Evolutionary conservation across 2,888 invertebrate genomes (phyloP).

Genomic region (Heliconius ismenius): DNA sequence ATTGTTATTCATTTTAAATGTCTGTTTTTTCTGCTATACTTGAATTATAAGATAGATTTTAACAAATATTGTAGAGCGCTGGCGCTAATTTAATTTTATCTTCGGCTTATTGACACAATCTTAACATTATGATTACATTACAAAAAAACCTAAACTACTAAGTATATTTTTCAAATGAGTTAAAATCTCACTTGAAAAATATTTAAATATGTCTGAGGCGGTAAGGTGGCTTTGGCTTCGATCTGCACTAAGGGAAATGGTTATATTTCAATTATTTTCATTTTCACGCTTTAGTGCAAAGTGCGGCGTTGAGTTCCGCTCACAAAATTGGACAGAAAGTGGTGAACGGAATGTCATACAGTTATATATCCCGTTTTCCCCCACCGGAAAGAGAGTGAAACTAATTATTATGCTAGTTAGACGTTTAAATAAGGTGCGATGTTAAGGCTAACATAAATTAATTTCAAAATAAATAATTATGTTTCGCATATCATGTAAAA

Average conservation of each 20-base stretch:
- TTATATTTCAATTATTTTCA: too few relatives aligned
- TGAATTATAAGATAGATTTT: slow-evolving; percentile 2
- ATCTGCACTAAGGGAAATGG: neutral
- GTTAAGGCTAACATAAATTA: too few relatives aligned
- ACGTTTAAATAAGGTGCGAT: too few relatives aligned
- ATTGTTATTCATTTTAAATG: slow-evolving; percentile 7
- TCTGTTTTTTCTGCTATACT: neutral
- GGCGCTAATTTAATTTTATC: slow-evolving; percentile 17
- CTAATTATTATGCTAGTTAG: too few relatives aligned
- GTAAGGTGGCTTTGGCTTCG: neutral
- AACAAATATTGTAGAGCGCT: slow-evolving; percentile 17
- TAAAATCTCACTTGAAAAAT: neutral
- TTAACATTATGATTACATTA: slow-evolving; percentile 9
- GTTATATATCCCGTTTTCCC: too few relatives aligned
- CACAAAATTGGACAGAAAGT: neutral
- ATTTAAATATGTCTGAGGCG: neutral
- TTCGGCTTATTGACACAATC: slow-evolving; percentile 2
- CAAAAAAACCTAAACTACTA: neutral
- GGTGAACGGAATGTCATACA: too few relatives aligned
- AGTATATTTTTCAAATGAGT: neutral
- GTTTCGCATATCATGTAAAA: neutral
- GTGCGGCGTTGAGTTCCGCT: neutral
- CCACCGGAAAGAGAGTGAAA: too few relatives aligned
- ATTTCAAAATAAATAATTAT: neutral
- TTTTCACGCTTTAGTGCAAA: neutral